phyloP scores from a whole-genome alignment of 2,888 invertebrate species.

The Cylloceria caligata region DNA sequence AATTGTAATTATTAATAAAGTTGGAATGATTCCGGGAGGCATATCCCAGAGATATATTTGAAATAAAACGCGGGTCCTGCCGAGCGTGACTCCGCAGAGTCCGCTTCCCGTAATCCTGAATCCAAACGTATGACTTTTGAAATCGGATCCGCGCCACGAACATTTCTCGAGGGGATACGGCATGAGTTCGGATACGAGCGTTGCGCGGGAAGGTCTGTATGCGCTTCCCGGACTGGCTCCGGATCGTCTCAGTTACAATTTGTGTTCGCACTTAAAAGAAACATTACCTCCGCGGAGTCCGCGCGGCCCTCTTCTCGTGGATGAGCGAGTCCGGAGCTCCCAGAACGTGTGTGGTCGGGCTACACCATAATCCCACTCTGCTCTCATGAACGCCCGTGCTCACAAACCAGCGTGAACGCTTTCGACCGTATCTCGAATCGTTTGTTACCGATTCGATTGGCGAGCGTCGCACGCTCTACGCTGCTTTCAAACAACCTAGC shows the following conservation, averaged over 20 bases:
- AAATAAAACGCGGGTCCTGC: slow-evolving; percentile 33
- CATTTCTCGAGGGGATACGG: slow-evolving; percentile 72
- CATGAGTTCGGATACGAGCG: slow-evolving; percentile 68
- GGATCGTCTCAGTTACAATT: slow-evolving; percentile 84
- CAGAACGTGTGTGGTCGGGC: slow-evolving; percentile 81
- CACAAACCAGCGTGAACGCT: slow-evolving; percentile 61
- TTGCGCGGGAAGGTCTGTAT: slow-evolving; percentile 54
- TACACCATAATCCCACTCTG: slow-evolving; percentile 41
- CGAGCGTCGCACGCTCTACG: slow-evolving; percentile 65
- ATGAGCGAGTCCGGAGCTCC: slow-evolving; percentile 64
- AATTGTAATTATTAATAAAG: slow-evolving; percentile 34
- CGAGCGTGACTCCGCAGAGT: slow-evolving; percentile 5
- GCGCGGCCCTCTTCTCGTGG: slow-evolving; percentile 63
- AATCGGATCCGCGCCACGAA: slow-evolving; percentile 80
- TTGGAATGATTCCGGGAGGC: slow-evolving; percentile 29
- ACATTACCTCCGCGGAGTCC: slow-evolving; percentile 81
- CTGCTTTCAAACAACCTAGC: slow-evolving; percentile 49
- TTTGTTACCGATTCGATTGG: slow-evolving; percentile 83
- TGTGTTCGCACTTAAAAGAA: slow-evolving; percentile 84
- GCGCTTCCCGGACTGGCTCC: slow-evolving; percentile 46
- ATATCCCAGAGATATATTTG: slow-evolving; percentile 26
- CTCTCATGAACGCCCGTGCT: slow-evolving; percentile 35
- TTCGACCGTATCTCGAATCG: slow-evolving; percentile 81
- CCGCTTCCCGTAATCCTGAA: slow-evolving; percentile 70
- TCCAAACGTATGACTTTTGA: slow-evolving; percentile 81